Conservation (phyloP, 1,140 invertebrate species). For the Drosophila melanica region DNA sequence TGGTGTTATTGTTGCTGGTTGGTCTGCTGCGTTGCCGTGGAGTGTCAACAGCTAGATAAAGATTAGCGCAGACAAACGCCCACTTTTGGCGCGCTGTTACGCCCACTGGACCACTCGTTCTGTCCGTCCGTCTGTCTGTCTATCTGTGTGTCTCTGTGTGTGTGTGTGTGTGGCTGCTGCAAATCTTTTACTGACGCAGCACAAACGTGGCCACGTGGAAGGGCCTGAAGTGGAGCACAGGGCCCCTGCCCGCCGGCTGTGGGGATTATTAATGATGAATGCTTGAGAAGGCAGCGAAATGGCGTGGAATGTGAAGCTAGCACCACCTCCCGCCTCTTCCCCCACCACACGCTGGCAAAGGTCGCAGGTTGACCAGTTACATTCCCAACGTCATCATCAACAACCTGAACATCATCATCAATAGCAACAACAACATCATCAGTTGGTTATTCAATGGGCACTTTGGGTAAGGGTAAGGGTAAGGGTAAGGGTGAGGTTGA, state of each 20-base stretch:
- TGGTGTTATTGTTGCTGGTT: slow-evolving; percentile 22
- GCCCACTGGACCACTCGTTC: slow-evolving; percentile 69
- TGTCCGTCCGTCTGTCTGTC: background rate
- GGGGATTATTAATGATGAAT: slow-evolving; percentile 80
- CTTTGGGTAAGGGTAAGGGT: background rate
- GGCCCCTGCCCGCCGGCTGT: slow-evolving; percentile 52
- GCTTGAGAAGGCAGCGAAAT: slow-evolving; percentile 80
- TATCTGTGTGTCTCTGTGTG: slow-evolving; percentile 13
- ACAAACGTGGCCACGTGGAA: slow-evolving; percentile 65
- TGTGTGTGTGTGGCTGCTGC: slow-evolving; percentile 52
- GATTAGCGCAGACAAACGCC: slow-evolving; percentile 80
- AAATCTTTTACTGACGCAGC: slow-evolving; percentile 80
- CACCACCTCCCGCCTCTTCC: background rate
- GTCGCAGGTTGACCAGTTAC: slow-evolving; percentile 39
- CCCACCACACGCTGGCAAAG: background rate
- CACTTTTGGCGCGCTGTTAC: slow-evolving; percentile 72
- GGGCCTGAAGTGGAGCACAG: slow-evolving; percentile 13
- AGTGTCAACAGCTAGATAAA: slow-evolving; percentile 82
- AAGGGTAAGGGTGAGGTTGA: background rate
- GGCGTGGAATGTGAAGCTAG: slow-evolving; percentile 68
- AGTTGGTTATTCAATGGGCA: slow-evolving; percentile 6
- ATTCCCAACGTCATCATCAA: slow-evolving; percentile 12
- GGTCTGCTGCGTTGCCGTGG: slow-evolving; percentile 63
- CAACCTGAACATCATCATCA: slow-evolving; percentile 11
- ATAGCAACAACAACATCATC: slow-evolving; percentile 4